Conservation (phyloP, 2,888 invertebrate genomes). For the Mesorhabditis spiculigera region DNA sequence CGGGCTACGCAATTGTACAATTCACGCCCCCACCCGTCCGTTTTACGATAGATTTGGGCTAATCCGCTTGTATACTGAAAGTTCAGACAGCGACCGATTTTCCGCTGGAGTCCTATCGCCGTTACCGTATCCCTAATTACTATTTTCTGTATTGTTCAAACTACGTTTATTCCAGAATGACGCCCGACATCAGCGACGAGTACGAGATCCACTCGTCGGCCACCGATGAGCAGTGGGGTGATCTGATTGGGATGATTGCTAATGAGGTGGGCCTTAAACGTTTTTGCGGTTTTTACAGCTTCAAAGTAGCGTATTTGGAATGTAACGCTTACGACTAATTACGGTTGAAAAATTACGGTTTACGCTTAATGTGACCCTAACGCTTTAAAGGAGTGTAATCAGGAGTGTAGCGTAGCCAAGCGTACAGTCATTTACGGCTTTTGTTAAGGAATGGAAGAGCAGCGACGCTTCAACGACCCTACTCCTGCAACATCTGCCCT, state of each 20-base stretch:
- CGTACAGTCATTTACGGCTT: neutral
- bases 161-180: neutral
- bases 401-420: neutral
- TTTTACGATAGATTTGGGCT: too few relatives aligned
- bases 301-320: neutral
- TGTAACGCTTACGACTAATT: neutral
- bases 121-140: neutral
- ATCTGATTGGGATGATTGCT: neutral
- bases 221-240: neutral
- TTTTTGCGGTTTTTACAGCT: neutral
- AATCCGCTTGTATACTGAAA: too few relatives aligned
- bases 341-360: neutral
- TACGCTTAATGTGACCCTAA: neutral
- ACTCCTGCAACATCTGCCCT: neutral
- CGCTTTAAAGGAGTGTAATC: too few relatives aligned
- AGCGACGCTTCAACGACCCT: constrained; percentile 1
- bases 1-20: too few relatives aligned
- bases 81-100: too few relatives aligned
- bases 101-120: too few relatives aligned
- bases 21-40: too few relatives aligned
- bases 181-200: neutral
- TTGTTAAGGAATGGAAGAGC: neutral
- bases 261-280: neutral
- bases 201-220: constrained; percentile 2
- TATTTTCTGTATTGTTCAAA: neutral